Evolutionary conservation across 2,888 invertebrate genomes (phyloP), one percentile per base, ranked within the genome.

Genomic region (Nomada lathburiana): DNA sequence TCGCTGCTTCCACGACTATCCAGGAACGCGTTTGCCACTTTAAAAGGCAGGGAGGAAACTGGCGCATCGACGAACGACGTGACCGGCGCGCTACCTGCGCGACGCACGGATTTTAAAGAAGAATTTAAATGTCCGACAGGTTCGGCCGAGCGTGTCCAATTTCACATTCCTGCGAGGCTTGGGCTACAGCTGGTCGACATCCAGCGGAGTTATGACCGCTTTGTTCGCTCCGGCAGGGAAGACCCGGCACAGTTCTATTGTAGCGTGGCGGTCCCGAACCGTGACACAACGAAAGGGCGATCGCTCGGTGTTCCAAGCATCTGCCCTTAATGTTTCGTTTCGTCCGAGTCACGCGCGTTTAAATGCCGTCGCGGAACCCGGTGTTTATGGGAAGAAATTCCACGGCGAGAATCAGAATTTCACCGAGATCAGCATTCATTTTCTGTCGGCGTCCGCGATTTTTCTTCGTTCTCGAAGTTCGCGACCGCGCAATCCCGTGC

Each of bases 111-210:
- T 84, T 86, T 86, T 81, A 88, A 90, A 87, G 89, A 90, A 89
- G 89, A 87, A 86, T 90, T 90, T 88, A 89, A 90, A 90, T 89
- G 84, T 85, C 87, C 83, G 71, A 67, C 79, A 82, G 80, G 82
- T 77, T 68, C 82, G 83, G 80, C 80, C 82, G 75, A 68, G 75
- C 86, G 76, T 76, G 69, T 80, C 82, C 84, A 86, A 87, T 85
- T 76, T 70, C 36, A 36, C 65, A 74, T 76, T 82, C 73, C 80
- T 68, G 62, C 64, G 64, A 63, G 74, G 65, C 76, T 85, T 79
- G 83, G 86, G 82, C 85, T 84, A 89, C 85, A 82, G 83, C 86
- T 77, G 83, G 80, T 88, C 90, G 89, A 91, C 89, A 88, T 84
- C 68, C 84, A 80, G 85, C 89, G 77, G 71, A 26, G 70, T 53